Conservation (phyloP, 1,140 invertebrate species). For the Tetramorium alpestre region DNA sequence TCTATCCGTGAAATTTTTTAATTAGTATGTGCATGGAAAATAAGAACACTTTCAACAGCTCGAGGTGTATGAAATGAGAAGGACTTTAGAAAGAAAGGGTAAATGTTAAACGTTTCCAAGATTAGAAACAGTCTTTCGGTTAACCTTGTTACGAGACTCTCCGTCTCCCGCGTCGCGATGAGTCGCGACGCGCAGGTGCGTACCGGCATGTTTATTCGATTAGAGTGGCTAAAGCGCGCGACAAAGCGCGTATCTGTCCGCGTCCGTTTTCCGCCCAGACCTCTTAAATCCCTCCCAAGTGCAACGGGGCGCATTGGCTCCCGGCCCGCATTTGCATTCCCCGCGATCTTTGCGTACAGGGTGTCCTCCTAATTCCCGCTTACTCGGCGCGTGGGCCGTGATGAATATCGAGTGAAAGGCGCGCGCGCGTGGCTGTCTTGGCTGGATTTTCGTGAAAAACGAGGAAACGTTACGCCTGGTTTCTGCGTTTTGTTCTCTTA, state of each 20-base stretch:
- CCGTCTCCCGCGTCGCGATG: not conserved
- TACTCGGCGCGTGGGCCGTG: slow-evolving; percentile 37
- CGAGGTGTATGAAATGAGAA: not conserved
- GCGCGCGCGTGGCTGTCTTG: slow-evolving; percentile 24
- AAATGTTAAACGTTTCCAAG: not conserved
- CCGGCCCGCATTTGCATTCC: slow-evolving; percentile 66
- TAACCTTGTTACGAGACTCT: not conserved
- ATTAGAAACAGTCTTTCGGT: not conserved
- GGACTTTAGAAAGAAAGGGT: not conserved
- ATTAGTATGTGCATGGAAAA: not conserved
- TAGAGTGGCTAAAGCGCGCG: slow-evolving; percentile 20
- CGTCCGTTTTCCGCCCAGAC: slow-evolving; percentile 27
- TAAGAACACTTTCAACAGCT: not conserved
- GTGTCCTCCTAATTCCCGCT: slow-evolving; percentile 68
- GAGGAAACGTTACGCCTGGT: slow-evolving; percentile 34
- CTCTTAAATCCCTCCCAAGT: slow-evolving; percentile 53
- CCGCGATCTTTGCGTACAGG: slow-evolving; percentile 29
- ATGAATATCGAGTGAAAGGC: slow-evolving; percentile 68
- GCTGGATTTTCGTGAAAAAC: slow-evolving; percentile 68
- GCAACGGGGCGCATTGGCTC: slow-evolving; percentile 59
- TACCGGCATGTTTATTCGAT: slow-evolving; percentile 40
- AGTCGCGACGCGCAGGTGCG: not conserved
- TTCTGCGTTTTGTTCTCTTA: slow-evolving; percentile 33
- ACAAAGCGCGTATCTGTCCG: slow-evolving; percentile 37
- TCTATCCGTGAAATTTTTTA: no score